These are phyloP conservation scores for Eulemur macaco DNA, from an alignment of 2,113 vertebrate genomes.

Conservation along the genomic window DNA sequence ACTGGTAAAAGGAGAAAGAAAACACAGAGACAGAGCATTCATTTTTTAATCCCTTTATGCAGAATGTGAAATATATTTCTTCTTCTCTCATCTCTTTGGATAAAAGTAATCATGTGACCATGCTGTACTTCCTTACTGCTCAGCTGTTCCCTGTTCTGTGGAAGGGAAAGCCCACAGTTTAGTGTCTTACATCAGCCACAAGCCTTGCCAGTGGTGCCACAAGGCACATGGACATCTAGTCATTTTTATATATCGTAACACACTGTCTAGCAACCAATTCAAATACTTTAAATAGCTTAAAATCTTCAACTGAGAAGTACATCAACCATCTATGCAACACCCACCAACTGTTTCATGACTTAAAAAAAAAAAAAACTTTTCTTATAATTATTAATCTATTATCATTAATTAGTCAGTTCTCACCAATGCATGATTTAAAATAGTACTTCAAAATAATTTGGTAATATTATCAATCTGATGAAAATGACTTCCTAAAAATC, in stretches of 20 bases:
- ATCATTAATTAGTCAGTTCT: slow-evolving; percentile 20
- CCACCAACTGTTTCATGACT: not conserved
- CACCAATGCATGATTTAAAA: not conserved
- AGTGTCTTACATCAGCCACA: not conserved
- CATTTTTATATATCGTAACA: not conserved
- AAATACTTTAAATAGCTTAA: not conserved
- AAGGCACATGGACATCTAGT: not conserved
- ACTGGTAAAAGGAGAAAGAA: not conserved
- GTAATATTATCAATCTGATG: not conserved
- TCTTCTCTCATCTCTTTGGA: not conserved
- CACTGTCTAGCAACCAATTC: not conserved
- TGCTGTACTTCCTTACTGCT: not conserved
- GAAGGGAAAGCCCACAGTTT: not conserved
- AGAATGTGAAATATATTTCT: not conserved
- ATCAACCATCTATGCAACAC: not conserved
- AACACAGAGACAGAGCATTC: not conserved
- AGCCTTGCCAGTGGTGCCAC: not conserved
- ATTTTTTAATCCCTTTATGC: not conserved
- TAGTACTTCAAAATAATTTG: slow-evolving; percentile 41
- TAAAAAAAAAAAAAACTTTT: not conserved
- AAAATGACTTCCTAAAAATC: slow-evolving; percentile 19
- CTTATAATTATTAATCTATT: slow-evolving; percentile 16
- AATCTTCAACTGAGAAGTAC: not conserved
- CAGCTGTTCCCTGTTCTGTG: not conserved
- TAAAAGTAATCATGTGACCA: not conserved